Conservation (phyloP, 1,140 invertebrate species). For the Meloidogyne hapla region DNA sequence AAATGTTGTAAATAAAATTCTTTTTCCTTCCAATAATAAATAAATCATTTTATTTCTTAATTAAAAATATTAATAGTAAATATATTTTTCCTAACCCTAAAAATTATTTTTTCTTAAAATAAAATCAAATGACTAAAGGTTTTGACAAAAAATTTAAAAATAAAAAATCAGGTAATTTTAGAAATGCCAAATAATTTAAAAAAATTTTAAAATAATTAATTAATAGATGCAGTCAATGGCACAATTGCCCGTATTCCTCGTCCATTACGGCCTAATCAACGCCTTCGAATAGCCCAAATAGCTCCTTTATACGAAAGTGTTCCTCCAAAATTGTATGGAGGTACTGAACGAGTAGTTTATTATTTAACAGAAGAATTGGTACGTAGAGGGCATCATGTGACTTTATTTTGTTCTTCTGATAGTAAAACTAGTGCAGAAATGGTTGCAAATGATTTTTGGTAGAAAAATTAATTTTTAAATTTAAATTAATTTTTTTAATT, state of each 20-base stretch:
- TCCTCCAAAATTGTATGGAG: slow-evolving; percentile 37
- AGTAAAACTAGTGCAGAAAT: slow-evolving; percentile 3
- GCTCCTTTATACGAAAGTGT: slow-evolving; percentile 54
- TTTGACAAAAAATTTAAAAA: no score
- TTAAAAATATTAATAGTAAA: no score
- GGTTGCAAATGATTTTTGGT: slow-evolving; percentile 6
- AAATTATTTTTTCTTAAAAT: no score
- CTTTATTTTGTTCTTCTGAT: slow-evolving; percentile 9
- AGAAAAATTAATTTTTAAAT: slow-evolving; percentile 3
- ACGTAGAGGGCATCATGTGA: slow-evolving; percentile 19
- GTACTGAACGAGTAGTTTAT: slow-evolving; percentile 21
- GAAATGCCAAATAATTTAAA: no score
- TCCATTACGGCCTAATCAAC: neutral
- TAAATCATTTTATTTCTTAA: no score
- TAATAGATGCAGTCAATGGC: neutral
- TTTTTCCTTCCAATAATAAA: no score
- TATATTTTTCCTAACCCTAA: no score
- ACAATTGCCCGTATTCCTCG: neutral
- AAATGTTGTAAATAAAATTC: no score
- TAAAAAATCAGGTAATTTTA: no score
- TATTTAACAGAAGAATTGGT: slow-evolving; percentile 29
- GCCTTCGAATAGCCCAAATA: slow-evolving; percentile 21
- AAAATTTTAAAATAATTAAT: neutral
- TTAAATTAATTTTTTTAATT: neutral
- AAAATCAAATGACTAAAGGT: no score